A percentile compares a stretch with the other conserved stretches of the same genome.
Conservation (phyloP, 2,797 vertebrate species). For the Microchirus variegatus region DNA sequence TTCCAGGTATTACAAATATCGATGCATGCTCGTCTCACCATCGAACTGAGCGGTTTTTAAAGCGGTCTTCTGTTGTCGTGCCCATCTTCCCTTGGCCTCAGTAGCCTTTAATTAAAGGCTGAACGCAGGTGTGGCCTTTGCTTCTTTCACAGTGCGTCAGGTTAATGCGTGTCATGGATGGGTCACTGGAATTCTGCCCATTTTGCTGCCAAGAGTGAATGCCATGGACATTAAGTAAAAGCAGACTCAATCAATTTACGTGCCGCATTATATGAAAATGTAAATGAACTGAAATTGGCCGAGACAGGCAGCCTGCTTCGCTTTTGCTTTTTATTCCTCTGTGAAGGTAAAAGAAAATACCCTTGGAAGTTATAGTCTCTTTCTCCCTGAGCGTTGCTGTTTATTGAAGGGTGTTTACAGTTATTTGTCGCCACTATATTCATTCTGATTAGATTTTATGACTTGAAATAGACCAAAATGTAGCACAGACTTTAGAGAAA, state of each 20-base stretch:
- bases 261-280: constrained; percentile 14
- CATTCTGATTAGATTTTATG: not conserved
- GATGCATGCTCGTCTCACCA: constrained; percentile 40
- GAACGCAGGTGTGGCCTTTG: constrained; percentile 49
- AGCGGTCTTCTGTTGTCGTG: constrained; percentile 24
- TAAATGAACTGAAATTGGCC: constrained; percentile 18
- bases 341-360: constrained; percentile 3
- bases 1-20: constrained; percentile 54
- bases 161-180: constrained; percentile 56
- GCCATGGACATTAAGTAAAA: constrained; percentile 49
- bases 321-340: constrained; percentile 7
- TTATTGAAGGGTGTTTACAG: constrained; percentile 42
- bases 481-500: constrained; percentile 11
- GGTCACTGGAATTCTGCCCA: constrained; percentile 52
- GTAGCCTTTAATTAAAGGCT: constrained; percentile 64
- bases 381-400: not conserved
- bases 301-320: not conserved
- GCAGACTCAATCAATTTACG: constrained; percentile 37
- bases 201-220: constrained; percentile 46
- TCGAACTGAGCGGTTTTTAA: constrained; percentile 41
- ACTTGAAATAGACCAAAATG: constrained; percentile 42
- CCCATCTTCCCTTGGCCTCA: constrained; percentile 24
- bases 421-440: constrained; percentile 18
- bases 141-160: constrained; percentile 30
- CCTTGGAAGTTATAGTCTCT: not conserved